Evolutionary conservation across 2,888 invertebrate species (phyloP).

Genomic region (Tetranychus piercei): DNA sequence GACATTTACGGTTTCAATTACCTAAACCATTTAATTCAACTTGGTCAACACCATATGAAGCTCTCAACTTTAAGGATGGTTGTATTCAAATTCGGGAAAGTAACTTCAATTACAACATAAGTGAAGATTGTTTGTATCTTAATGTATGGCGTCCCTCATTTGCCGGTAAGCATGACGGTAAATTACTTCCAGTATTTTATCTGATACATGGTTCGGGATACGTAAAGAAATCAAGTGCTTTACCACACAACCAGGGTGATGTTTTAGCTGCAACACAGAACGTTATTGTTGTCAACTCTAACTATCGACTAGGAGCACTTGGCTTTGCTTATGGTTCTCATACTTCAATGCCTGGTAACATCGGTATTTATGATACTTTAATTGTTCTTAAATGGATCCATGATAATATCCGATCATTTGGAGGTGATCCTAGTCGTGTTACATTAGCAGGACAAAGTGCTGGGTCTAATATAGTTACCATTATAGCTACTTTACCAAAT

Average conservation of each 20-base stretch:
- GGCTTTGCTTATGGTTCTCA: no score
- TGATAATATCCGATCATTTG: neutral
- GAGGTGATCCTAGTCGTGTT: neutral
- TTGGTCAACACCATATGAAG: neutral
- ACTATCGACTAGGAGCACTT: no score
- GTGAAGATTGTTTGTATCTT: neutral
- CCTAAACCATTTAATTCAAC: neutral
- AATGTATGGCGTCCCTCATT: no score
- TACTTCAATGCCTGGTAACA: no score
- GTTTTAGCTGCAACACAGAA: no score
- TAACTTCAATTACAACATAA: neutral
- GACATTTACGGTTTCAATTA: neutral
- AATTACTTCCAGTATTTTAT: no score
- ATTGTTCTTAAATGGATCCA: neutral
- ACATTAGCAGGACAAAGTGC: neutral
- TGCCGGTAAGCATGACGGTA: no score
- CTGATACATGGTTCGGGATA: no score
- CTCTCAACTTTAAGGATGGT: neutral
- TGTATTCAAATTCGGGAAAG: neutral
- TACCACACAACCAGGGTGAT: no score
- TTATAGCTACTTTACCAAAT: neutral
- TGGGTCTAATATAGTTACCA: neutral
- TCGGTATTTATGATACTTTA: no score
- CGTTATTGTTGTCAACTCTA: no score
- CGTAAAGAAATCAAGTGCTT: no score